Evolutionary conservation across 2,797 vertebrate species (phyloP), one percentile per base, ranked within the genome.

Genomic region (Gastrophryne carolinensis): DNA sequence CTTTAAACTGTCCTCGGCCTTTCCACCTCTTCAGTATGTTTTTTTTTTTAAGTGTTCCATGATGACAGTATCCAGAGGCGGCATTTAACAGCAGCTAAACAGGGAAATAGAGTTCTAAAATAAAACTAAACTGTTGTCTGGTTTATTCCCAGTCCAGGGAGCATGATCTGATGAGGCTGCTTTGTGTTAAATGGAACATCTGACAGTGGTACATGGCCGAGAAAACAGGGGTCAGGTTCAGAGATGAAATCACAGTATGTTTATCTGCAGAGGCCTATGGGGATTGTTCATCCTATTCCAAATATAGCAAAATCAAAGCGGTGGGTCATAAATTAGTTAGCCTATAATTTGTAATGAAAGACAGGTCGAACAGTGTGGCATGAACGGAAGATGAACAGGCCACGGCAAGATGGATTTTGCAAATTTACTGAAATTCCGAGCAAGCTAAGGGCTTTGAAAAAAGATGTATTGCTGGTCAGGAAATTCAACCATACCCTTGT

Each of bases 51-150:
- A 35, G 9, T 3, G 4, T 44, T 41, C 10, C 0, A 0, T 30
- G 23, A 41, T 49, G 0, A 0, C 15, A 9, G 13, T 67, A 15
- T 29, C 19, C 9, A n/a, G 54, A 67, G 30, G 58, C 49, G 4
- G 67, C 44, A 24, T 78, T 81, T 68, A 78, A 80, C 66, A 41
- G 74, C 66, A 70, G 37, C 19, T 66, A 58, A 67, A 75, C 19
- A 21, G 39, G 35, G 54, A 50, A n/a, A 34, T 8, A 19, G 73
- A 11, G 21, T 0, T 11, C 41, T 0, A 0, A 21, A 75, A 27
- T 52, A 71, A 75, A 69, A 32, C 26, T 17, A 47, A 17, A 47
- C 26, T 54, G n/a, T 35, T 41, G 7, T 39, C 29, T 44, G 32
- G 44, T 54, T 61, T 26, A 37, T 52, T 41, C 62, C 50, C 53